These are phyloP conservation scores for Dreissena rostriformis DNA, from an alignment of 1,140 invertebrate genomes.

Conservation along the genomic window DNA sequence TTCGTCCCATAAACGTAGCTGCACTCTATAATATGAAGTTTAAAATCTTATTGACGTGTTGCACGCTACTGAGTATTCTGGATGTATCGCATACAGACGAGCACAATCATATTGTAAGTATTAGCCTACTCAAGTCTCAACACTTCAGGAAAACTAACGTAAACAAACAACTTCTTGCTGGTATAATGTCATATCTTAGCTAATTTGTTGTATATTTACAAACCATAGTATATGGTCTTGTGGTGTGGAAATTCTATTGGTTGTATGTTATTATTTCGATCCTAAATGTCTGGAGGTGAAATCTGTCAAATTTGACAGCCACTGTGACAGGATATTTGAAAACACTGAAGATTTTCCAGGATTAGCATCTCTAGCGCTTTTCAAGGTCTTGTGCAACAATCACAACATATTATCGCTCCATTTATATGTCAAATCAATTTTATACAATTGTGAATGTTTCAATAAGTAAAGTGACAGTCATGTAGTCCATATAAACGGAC, in stretches of 20 bases:
- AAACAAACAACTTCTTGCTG: slow-evolving; percentile 15
- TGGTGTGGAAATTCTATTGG: not conserved
- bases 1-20: not conserved
- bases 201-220: too few species aligned
- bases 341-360: too few species aligned
- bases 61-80: slow-evolving; percentile 56
- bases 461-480: too few species aligned
- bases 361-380: too few species aligned
- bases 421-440: too few species aligned
- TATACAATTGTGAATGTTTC: not conserved
- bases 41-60: slow-evolving; percentile 56
- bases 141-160: slow-evolving; percentile 35
- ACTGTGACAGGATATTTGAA: too few species aligned
- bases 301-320: too few species aligned
- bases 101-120: slow-evolving; percentile 75
- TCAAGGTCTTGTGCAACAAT: too few species aligned
- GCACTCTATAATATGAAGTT: slow-evolving; percentile 58
- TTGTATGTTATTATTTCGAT: too few species aligned
- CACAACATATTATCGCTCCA: too few species aligned
- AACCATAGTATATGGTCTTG: not conserved
- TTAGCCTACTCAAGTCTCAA: slow-evolving; percentile 1
- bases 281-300: too few species aligned
- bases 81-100: slow-evolving; percentile 65
- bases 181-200: not conserved
- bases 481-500: too few species aligned